phyloP scores from a whole-genome alignment of 2,888 invertebrate species.

The Trissolcus brochymenae region DNA sequence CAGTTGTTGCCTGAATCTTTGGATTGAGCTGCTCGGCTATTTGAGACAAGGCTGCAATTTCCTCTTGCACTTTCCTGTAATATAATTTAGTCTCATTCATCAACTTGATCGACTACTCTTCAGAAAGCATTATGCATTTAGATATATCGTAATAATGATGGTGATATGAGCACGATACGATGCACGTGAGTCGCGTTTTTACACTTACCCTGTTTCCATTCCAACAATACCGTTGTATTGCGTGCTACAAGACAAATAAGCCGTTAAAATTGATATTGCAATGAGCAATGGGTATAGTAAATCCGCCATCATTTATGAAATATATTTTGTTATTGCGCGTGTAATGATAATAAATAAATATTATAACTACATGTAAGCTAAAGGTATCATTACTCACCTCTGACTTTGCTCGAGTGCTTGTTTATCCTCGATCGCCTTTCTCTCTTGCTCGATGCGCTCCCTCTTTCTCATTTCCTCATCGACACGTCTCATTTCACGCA shows the following conservation, averaged over 20 bases:
- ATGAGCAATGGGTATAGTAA: no score
- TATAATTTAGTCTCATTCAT: not conserved
- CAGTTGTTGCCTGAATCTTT: conserved; percentile 77
- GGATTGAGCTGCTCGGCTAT: conserved; percentile 85
- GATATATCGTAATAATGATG: not conserved
- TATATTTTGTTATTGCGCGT: not conserved
- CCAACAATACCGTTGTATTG: conserved; percentile 78
- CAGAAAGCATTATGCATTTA: no score
- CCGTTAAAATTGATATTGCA: conserved; percentile 19
- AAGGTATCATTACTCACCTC: conserved; percentile 76
- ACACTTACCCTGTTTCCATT: conserved; percentile 78
- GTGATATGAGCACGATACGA: not conserved
- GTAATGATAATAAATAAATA: not conserved
- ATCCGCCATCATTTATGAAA: no score
- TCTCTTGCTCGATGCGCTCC: conserved; percentile 85
- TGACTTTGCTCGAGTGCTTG: conserved; percentile 82
- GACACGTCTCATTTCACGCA: conserved; percentile 90
- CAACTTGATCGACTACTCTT: not conserved
- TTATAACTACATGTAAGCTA: no score
- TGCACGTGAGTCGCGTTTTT: conserved; percentile 4
- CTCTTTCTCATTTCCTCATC: conserved; percentile 91
- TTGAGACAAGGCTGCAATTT: conserved; percentile 83
- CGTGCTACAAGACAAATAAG: conserved; percentile 75
- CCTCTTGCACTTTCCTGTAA: conserved; percentile 82
- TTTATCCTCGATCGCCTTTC: conserved; percentile 78